These are phyloP conservation scores for Pipistrellus pipistrellus DNA, from an alignment of 2,797 vertebrate species.

Conservation along the genomic window DNA sequence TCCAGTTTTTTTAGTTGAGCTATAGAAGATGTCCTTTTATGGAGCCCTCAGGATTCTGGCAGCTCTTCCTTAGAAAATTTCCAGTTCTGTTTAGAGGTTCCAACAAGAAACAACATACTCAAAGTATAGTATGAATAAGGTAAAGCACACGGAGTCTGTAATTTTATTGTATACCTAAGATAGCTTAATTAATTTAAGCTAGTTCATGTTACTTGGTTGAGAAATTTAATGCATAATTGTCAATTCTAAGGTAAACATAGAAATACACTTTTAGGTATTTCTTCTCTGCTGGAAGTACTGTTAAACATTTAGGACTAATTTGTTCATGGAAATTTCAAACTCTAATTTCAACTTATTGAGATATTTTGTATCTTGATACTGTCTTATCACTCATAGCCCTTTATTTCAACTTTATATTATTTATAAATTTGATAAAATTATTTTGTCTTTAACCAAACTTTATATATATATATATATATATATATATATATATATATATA, in stretches of 20 bases:
- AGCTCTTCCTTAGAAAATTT: not conserved
- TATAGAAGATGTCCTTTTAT: not conserved
- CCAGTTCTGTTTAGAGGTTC: not conserved
- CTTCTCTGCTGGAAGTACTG: not conserved
- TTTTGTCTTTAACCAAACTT: not conserved
- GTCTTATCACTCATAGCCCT: not conserved
- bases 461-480: too few species aligned
- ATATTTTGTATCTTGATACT: slow-evolving; percentile 39
- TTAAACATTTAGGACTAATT: slow-evolving; percentile 1
- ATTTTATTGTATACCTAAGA: not conserved
- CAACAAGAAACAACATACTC: not conserved
- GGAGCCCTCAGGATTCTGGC: not conserved
- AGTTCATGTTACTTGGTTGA: not conserved
- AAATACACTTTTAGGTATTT: not conserved
- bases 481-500: too few species aligned
- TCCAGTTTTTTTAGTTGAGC: not conserved
- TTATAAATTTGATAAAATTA: slow-evolving; percentile 6
- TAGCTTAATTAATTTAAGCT: not conserved
- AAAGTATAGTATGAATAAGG: not conserved
- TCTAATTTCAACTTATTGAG: not conserved
- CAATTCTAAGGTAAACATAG: slow-evolving; percentile 21
- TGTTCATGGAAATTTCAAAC: not conserved
- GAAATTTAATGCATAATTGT: not conserved
- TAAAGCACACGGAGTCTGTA: not conserved
- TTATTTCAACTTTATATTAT: not conserved